Base-by-base conservation (phyloP, 2,888 invertebrate genomes). In the Agonopterix alstromeriana region DNA sequence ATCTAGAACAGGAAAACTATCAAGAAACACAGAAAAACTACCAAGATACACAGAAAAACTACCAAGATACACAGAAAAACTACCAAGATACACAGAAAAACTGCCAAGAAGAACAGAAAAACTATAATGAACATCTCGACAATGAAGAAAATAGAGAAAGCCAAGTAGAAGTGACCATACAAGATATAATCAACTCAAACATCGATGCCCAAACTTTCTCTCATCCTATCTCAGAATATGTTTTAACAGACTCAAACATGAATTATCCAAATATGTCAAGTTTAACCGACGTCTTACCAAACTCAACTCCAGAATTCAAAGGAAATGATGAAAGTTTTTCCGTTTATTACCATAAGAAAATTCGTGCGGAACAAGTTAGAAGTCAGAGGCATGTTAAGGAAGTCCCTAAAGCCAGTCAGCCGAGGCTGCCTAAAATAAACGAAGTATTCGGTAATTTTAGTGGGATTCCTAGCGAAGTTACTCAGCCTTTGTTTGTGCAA, bases 381-480 rank as follows among this genome's bases (percentile, higher is more conserved):
- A 17, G 10, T 35, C 11, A 46, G 1, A 7, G 41, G 36, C 11
- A 9, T 12, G 44, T 44, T 40, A 35, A 11, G 42, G n/a, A 48
- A 43, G 27, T 27, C 27, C 27, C 27, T 10, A 40, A 3, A 3
- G 35, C 35, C 7, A 42, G 53, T 12, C 49, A 47, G 9, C 55
- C 61, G 5, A 36, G 8, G 2, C 50, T 83, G 48, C 84, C 84
- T 0, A 70, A 56, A 2, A 82, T 84, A 9, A 58, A 54, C 42
- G 75, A 77, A 8, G 80, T 63, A 0, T 85, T 85, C 44, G 71
- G 60, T 8, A 65, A 62, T 8, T 78, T 82, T 12, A 69, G 55
- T 14, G 53, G 59, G 43, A 53, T 58, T 17, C 48, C 40, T 4
- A 58, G 43, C 3, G 64, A 71, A 50, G 46, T 68, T 1, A 63